phyloP scores from a whole-genome alignment of 2,888 invertebrate genomes.

The Leptinotarsa haldemani region DNA sequence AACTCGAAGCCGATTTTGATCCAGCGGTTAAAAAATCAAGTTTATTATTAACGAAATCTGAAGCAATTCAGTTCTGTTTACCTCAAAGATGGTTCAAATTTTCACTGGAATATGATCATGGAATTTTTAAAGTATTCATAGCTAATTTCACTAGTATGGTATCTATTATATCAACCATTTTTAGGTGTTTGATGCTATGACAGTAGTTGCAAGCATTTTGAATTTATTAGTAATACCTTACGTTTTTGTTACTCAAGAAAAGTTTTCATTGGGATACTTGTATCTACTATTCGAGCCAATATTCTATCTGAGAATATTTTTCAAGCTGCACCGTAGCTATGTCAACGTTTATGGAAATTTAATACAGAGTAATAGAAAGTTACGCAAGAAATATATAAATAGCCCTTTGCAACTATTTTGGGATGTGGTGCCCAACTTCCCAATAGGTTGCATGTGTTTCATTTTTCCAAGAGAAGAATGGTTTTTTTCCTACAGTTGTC shows the following conservation, averaged over 20 bases:
- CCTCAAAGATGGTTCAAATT: conserved; percentile 32
- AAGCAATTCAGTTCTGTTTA: conserved; percentile 17
- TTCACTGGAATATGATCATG: conserved; percentile 29
- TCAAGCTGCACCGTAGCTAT: conserved; percentile 36
- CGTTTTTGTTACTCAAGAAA: conserved; percentile 38
- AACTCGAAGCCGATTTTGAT: conserved; percentile 33
- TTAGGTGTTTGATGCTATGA: conserved; percentile 33
- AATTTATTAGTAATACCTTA: conserved; percentile 39
- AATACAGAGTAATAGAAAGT: conserved; percentile 26
- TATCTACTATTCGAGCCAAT: conserved; percentile 38
- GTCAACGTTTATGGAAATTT: conserved; percentile 37
- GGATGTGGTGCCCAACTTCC: conserved; percentile 41
- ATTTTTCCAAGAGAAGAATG: conserved; percentile 33
- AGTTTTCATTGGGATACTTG: conserved; percentile 17
- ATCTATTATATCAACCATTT: conserved; percentile 10
- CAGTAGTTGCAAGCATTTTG: conserved; percentile 32
- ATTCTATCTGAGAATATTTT: conserved; percentile 37
- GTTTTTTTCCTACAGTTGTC: conserved; percentile 38
- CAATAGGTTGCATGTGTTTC: conserved; percentile 32
- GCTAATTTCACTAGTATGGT: not conserved
- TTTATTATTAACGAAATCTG: conserved; percentile 9
- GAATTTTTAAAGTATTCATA: conserved; percentile 32
- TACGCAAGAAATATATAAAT: conserved; percentile 36
- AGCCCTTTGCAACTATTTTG: conserved; percentile 33
- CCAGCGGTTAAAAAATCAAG: conserved; percentile 4